phyloP scores from a whole-genome alignment of 1,140 invertebrate species.

The Tetraneura akinire region DNA sequence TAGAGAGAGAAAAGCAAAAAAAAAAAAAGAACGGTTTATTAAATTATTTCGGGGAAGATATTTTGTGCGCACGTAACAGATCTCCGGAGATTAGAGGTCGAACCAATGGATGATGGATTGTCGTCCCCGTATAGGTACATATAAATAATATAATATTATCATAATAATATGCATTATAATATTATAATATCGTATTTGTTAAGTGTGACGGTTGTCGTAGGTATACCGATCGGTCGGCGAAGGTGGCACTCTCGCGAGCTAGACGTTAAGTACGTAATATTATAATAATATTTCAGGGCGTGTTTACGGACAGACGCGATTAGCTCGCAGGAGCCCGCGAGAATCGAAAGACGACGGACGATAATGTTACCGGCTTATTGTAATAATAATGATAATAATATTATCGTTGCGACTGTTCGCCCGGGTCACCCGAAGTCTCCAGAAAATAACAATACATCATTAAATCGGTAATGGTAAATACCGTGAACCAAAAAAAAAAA shows the following conservation, averaged over 20 bases:
- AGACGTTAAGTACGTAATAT: conserved; percentile 13
- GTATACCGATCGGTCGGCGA: neutral
- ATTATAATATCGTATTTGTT: neutral
- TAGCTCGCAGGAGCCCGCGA: conserved; percentile 6
- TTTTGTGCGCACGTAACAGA: neutral
- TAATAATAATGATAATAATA: neutral
- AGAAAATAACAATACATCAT: conserved; percentile 37
- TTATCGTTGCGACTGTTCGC: neutral
- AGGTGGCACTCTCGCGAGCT: neutral
- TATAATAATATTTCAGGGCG: too few species aligned
- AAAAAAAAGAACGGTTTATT: neutral
- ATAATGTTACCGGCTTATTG: neutral
- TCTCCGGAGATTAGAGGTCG: neutral
- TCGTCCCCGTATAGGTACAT: neutral
- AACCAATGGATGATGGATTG: conserved; percentile 15
- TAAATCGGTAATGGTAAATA: conserved; percentile 14
- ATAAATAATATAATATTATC: neutral
- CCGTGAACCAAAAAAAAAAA: neutral
- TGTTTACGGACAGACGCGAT: neutral
- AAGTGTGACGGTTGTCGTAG: neutral
- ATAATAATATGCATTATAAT: neutral
- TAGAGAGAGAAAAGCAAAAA: too few species aligned
- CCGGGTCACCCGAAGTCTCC: conserved; percentile 17
- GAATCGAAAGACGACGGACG: conserved; percentile 1
- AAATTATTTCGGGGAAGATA: neutral